phyloP scores from a whole-genome alignment of 2,888 invertebrate genomes.

The Cryptocheilus praepositus region DNA sequence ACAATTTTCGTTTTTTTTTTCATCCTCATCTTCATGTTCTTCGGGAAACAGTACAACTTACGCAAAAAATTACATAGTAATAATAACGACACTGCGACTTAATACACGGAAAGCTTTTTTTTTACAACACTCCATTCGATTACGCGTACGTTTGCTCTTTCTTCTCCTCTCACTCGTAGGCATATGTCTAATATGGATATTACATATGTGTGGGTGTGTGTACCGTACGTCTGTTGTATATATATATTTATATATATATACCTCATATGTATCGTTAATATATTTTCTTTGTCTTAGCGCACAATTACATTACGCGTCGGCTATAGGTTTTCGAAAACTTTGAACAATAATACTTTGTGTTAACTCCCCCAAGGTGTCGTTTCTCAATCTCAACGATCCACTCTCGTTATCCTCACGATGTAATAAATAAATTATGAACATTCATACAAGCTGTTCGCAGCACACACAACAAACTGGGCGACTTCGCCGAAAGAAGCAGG shows the following conservation, averaged over 20 bases:
- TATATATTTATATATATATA: constrained; percentile 31
- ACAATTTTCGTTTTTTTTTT: constrained; percentile 52
- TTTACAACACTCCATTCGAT: constrained; percentile 57
- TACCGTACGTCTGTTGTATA: constrained; percentile 28
- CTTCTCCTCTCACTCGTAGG: constrained; percentile 35
- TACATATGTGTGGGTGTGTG: constrained; percentile 9
- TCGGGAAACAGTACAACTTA: constrained; percentile 49
- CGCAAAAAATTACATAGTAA: constrained; percentile 24
- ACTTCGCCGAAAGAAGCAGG: too few relatives aligned
- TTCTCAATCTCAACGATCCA: too few relatives aligned
- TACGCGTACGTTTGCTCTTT: constrained; percentile 42
- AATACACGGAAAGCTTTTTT: constrained; percentile 47
- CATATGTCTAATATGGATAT: constrained; percentile 22
- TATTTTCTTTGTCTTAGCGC: constrained; percentile 49
- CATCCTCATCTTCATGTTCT: too few relatives aligned
- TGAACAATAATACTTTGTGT: constrained; percentile 60
- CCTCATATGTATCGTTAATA: constrained; percentile 22
- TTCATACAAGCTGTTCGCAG: constrained; percentile 24
- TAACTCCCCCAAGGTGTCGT: constrained; percentile 16
- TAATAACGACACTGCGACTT: constrained; percentile 53
- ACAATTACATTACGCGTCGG: constrained; percentile 52
- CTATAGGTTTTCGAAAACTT: constrained; percentile 51
- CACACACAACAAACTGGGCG: too few relatives aligned
- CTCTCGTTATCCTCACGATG: constrained; percentile 35
- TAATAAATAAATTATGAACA: constrained; percentile 50